These are phyloP conservation scores for Ptilodon capucinus DNA, from an alignment of 2,888 invertebrate species.

Conservation along the genomic window DNA sequence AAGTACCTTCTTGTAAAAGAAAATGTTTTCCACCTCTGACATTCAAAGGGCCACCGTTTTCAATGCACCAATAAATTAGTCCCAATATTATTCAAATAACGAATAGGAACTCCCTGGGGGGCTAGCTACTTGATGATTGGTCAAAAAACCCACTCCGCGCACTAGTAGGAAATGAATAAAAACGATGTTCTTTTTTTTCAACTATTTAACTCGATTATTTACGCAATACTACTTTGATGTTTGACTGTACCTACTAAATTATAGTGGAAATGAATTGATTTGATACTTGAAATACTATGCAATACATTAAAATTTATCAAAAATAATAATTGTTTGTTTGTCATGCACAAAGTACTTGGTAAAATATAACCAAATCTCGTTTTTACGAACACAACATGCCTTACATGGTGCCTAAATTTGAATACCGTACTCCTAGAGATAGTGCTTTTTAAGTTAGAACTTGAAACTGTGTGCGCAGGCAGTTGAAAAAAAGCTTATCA, in stretches of 20 bases:
- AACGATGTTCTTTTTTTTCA: slow-evolving; percentile 31
- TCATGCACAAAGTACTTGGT: too few species aligned
- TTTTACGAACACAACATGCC: too few species aligned
- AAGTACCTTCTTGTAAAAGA: not conserved
- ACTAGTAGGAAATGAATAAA: slow-evolving; percentile 35
- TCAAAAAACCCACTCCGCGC: slow-evolving; percentile 25
- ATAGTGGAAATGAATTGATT: slow-evolving; percentile 6
- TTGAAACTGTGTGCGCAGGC: too few species aligned
- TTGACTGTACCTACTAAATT: slow-evolving; percentile 15
- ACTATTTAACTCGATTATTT: slow-evolving; percentile 61
- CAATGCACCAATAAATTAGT: not conserved
- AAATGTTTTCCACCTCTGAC: not conserved
- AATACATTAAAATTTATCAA: too few species aligned
- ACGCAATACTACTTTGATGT: slow-evolving; percentile 40
- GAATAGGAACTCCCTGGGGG: slow-evolving; percentile 23
- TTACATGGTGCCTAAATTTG: too few species aligned
- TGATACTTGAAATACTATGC: slow-evolving; percentile 11
- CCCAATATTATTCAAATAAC: not conserved
- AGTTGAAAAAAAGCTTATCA: too few species aligned
- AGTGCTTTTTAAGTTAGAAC: too few species aligned
- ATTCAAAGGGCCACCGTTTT: not conserved
- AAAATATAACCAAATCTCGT: too few species aligned
- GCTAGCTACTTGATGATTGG: slow-evolving; percentile 19
- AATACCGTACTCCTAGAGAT: too few species aligned
- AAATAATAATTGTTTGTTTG: too few species aligned